A percentile compares a stretch with the other conserved stretches of the same genome.
These are phyloP conservation scores for Scolopax mira DNA, from an alignment of 2,113 vertebrate genomes.

Conservation along the genomic window DNA sequence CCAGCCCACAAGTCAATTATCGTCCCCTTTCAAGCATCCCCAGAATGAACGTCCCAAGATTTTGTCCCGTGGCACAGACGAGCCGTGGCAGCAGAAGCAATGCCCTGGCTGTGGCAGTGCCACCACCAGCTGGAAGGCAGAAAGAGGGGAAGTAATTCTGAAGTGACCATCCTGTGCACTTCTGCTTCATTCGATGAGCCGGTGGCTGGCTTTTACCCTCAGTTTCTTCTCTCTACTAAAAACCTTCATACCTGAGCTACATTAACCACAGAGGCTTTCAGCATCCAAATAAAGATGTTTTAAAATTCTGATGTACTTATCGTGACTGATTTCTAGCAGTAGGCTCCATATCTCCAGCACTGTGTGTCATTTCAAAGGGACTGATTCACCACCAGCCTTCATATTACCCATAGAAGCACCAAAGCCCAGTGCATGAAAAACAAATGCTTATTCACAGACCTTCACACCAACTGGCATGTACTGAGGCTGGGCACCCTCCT, in stretches of 20 bases:
- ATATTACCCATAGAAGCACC: neutral
- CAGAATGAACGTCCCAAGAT: neutral
- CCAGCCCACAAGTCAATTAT: rapidly evolving
- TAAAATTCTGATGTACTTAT: neutral
- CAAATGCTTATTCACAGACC: neutral
- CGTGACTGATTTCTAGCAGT: neutral
- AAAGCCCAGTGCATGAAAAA: neutral
- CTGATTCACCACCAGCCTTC: neutral
- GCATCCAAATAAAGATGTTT: neutral
- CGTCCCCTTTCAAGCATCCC: neutral
- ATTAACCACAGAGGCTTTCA: neutral
- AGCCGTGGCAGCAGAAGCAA: rapidly evolving
- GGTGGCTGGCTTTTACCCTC: neutral
- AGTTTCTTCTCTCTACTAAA: neutral
- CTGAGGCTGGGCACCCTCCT: neutral
- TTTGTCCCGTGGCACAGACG: neutral
- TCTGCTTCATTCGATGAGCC: neutral
- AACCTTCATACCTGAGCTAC: neutral
- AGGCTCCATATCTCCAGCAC: neutral
- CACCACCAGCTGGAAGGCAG: neutral
- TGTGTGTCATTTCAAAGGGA: neutral
- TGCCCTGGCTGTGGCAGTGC: neutral
- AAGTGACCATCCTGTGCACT: neutral
- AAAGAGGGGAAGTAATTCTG: neutral
- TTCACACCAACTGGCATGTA: neutral